Evolutionary conservation across 2,113 vertebrate species (phyloP).

Genomic region (Macquaria ambigua): DNA sequence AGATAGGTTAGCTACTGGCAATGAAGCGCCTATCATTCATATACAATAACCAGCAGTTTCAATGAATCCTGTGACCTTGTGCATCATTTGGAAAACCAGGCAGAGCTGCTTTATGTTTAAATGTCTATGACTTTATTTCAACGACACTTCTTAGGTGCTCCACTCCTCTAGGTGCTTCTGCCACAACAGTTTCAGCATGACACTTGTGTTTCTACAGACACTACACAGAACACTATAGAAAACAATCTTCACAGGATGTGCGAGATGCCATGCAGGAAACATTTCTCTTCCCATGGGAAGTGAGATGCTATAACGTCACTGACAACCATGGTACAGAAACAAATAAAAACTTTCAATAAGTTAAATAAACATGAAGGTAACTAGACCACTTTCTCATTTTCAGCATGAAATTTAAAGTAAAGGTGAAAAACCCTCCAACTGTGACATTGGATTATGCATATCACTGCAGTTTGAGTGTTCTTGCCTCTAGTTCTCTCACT

Average conservation of each 20-base stretch:
- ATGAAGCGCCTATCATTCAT: background rate
- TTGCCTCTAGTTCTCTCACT: constrained; percentile 1
- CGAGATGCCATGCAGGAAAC: background rate
- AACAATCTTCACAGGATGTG: background rate
- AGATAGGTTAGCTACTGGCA: background rate
- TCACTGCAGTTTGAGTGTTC: background rate
- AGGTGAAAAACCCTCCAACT: constrained; percentile 1
- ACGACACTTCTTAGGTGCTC: background rate
- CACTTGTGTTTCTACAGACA: background rate
- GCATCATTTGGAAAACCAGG: background rate
- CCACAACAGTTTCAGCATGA: background rate
- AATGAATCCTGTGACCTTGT: constrained; percentile 1
- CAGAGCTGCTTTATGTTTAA: background rate
- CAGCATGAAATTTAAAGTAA: constrained; percentile 1
- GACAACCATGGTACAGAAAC: background rate
- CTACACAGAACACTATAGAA: constrained; percentile 6
- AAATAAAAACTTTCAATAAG: background rate
- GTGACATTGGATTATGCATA: constrained; percentile 6
- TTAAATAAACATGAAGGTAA: background rate
- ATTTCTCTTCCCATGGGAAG: background rate
- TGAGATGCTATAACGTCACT: constrained; percentile 1
- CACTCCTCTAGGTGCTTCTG: background rate
- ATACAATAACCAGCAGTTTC: background rate
- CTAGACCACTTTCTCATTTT: background rate
- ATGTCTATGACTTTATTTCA: background rate